A percentile compares a stretch with the other conserved stretches of the same genome.
Conservation (phyloP, 2,113 vertebrate genomes). For the Tragulus kanchil region DNA sequence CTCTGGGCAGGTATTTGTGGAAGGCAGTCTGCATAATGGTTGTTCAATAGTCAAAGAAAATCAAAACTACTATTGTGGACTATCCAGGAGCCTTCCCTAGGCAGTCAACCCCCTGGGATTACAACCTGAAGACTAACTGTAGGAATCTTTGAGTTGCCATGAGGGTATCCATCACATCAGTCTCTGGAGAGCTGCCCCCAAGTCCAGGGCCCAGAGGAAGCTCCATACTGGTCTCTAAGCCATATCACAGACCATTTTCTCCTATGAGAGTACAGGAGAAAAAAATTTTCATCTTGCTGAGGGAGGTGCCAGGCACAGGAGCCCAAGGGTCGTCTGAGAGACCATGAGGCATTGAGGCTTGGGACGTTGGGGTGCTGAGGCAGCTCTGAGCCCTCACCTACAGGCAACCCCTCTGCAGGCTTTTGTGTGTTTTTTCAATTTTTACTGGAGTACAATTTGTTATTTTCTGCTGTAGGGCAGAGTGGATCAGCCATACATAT, state of each 20-base stretch:
- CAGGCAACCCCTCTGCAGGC: not conserved
- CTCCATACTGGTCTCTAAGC: not conserved
- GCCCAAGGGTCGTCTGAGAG: not conserved
- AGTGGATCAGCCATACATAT: not conserved
- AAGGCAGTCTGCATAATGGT: not conserved
- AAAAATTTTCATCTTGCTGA: not conserved
- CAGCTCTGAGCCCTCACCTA: not conserved
- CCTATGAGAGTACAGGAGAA: not conserved
- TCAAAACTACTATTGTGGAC: not conserved
- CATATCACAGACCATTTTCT: not conserved
- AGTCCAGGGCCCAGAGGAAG: not conserved
- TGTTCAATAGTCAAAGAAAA: conserved; percentile 12
- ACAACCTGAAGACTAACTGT: not conserved
- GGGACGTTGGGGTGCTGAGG: not conserved
- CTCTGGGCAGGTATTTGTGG: not conserved
- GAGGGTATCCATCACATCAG: not conserved
- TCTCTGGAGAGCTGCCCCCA: not conserved
- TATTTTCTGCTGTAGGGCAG: not conserved
- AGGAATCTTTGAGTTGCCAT: not conserved
- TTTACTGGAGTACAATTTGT: not conserved
- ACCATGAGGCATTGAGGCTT: not conserved
- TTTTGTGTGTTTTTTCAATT: not conserved
- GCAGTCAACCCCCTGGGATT: not conserved
- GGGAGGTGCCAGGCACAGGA: not conserved
- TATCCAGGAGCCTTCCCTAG: not conserved